Percentiles rank a stretch among this genome's conserved stretches.
Evolutionary conservation across 1,140 invertebrate genomes (phyloP).

Genomic region (Dermatophagoides farinae): DNA sequence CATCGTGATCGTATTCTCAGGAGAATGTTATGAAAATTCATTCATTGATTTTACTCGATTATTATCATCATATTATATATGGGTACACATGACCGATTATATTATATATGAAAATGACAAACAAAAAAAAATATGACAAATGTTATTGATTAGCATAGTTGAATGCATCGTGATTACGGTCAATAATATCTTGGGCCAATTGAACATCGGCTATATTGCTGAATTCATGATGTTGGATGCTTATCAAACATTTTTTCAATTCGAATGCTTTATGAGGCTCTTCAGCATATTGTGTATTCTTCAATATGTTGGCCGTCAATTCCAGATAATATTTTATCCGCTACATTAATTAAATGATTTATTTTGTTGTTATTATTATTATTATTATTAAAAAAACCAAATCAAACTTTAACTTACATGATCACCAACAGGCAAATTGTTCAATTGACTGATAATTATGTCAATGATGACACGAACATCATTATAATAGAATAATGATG

Average conservation of each 20-base stretch:
- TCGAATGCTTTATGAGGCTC: conserved; percentile 13
- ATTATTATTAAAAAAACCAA: conserved; percentile 1
- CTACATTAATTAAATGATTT: conserved; percentile 7
- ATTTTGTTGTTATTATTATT: background rate
- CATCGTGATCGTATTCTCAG: conserved; percentile 6
- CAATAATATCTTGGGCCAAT: conserved; percentile 7
- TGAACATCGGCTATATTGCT: conserved; percentile 8
- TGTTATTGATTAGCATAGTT: background rate
- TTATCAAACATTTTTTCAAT: conserved; percentile 9
- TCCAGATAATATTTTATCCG: conserved; percentile 7
- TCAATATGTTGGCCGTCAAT: background rate
- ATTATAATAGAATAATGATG: conserved; percentile 72
- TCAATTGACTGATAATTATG: conserved; percentile 64
- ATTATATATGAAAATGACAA: background rate
- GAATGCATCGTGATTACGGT: background rate
- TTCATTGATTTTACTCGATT: background rate
- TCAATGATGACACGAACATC: conserved; percentile 78
- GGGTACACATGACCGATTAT: background rate
- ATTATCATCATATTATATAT: background rate
- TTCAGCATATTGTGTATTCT: conserved; percentile 13
- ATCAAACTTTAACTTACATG: conserved; percentile 33
- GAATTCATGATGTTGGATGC: conserved; percentile 8
- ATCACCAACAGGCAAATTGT: conserved; percentile 67
- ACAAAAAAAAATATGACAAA: background rate
- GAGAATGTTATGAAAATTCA: background rate